These are phyloP conservation scores for Ischnus inquisitorius DNA, from an alignment of 2,888 invertebrate genomes.

Conservation along the genomic window DNA sequence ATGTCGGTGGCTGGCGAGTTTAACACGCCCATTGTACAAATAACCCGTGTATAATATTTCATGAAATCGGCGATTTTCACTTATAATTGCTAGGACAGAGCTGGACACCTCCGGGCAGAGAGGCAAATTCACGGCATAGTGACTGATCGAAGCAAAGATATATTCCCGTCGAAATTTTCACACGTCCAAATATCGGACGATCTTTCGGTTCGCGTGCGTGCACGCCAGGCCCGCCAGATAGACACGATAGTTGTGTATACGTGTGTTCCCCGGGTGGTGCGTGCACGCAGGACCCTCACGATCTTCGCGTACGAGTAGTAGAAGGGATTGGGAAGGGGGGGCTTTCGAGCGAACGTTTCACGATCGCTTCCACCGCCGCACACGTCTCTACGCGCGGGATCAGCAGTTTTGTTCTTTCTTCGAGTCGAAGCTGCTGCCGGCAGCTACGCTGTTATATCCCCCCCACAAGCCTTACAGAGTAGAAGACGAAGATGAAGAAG, in stretches of 20 bases:
- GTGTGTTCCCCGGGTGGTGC: slow-evolving; percentile 61
- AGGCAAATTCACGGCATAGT: neutral
- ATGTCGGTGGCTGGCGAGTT: too few species aligned
- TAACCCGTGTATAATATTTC: too few species aligned
- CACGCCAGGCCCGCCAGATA: slow-evolving; percentile 58
- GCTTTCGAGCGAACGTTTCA: slow-evolving; percentile 4
- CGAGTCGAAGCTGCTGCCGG: slow-evolving; percentile 56
- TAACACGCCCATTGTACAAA: too few species aligned
- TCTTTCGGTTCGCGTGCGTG: slow-evolving; percentile 60
- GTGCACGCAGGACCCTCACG: slow-evolving; percentile 38
- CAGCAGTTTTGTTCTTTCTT: slow-evolving; percentile 48
- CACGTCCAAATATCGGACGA: slow-evolving; percentile 74
- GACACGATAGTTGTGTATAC: slow-evolving; percentile 55
- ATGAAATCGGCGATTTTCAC: neutral
- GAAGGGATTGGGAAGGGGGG: slow-evolving; percentile 10
- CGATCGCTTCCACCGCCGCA: slow-evolving; percentile 29
- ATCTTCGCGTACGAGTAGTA: slow-evolving; percentile 26
- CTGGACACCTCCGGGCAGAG: neutral
- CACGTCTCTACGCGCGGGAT: slow-evolving; percentile 30
- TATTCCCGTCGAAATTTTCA: slow-evolving; percentile 60
- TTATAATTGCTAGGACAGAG: neutral
- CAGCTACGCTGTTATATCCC: slow-evolving; percentile 43
- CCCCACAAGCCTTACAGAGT: slow-evolving; percentile 42
- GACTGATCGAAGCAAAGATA: slow-evolving; percentile 56
- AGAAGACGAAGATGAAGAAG: slow-evolving; percentile 53